Percentiles rank a stretch among this genome's conserved stretches.
Evolutionary conservation across 2,888 invertebrate genomes (phyloP).

Genomic region (Leucoma salicis): DNA sequence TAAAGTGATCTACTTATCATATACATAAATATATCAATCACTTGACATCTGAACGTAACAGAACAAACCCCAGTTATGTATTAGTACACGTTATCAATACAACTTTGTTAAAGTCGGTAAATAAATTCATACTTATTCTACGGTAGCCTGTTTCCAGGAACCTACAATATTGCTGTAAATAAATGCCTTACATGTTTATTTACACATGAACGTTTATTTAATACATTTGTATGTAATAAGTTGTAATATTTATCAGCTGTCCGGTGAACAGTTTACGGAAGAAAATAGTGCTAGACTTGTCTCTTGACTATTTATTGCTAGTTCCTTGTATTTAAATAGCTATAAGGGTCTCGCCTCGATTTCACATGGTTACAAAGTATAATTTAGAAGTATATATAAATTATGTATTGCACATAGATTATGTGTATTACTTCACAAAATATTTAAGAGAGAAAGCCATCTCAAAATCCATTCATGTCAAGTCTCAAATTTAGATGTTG

Average conservation of each 20-base stretch:
- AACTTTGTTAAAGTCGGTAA: slow-evolving; percentile 34
- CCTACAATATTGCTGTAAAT: slow-evolving; percentile 15
- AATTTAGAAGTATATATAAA: no score
- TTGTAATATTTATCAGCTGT: slow-evolving; percentile 4
- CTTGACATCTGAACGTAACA: no score
- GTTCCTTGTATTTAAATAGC: no score
- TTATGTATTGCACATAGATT: no score
- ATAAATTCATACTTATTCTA: slow-evolving; percentile 29
- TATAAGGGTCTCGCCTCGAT: no score
- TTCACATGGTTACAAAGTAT: no score
- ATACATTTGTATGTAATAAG: slow-evolving; percentile 3
- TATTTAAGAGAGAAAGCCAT: no score
- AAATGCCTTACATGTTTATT: slow-evolving; percentile 7
- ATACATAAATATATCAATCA: no score
- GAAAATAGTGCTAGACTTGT: not conserved
- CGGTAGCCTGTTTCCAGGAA: slow-evolving; percentile 18
- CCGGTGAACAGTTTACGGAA: not conserved
- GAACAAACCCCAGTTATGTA: slow-evolving; percentile 31
- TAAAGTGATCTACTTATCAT: no score
- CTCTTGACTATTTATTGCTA: not conserved
- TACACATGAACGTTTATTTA: slow-evolving; percentile 3
- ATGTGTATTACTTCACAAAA: no score
- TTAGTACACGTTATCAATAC: slow-evolving; percentile 29
- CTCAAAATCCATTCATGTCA: no score
- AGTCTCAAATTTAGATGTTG: no score